Percentiles rank a stretch among this genome's conserved stretches.
Conservation (phyloP, 2,797 vertebrate species). For the Choloepus didactylus region DNA sequence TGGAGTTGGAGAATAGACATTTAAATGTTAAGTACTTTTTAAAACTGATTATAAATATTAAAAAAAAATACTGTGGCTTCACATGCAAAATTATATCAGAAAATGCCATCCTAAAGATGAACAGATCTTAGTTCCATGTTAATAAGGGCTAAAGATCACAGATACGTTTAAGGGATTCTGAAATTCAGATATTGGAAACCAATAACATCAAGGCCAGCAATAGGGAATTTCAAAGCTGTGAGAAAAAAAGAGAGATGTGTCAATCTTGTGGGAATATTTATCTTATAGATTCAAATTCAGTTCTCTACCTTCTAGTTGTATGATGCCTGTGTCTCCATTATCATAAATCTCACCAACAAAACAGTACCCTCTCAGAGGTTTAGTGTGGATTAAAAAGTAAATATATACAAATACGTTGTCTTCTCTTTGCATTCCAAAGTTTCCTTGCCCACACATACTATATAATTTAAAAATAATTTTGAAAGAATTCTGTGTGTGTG, state of each 20-base stretch:
- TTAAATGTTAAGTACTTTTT: neutral
- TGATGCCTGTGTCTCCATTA: neutral
- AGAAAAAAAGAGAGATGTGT: neutral
- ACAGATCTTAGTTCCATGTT: neutral
- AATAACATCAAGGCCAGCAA: neutral
- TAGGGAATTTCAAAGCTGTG: conserved; percentile 7
- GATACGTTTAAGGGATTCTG: neutral
- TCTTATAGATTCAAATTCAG: neutral
- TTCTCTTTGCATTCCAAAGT: neutral
- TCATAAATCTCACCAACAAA: neutral
- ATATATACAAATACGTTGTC: neutral
- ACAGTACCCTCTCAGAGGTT: neutral
- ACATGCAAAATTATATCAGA: neutral
- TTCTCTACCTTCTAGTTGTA: neutral
- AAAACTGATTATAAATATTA: neutral
- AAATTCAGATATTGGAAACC: conserved; percentile 14
- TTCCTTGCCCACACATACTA: neutral
- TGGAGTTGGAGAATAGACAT: neutral
- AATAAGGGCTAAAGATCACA: neutral
- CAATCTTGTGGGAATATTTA: neutral
- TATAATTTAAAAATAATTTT: conserved; percentile 19
- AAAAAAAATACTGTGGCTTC: neutral
- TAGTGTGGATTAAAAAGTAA: neutral
- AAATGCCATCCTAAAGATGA: neutral
- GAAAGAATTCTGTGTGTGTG: neutral